Evolutionary conservation across 2,797 vertebrate species (phyloP), one percentile per base, ranked within the genome.

Genomic region (Clarias pachynema): DNA sequence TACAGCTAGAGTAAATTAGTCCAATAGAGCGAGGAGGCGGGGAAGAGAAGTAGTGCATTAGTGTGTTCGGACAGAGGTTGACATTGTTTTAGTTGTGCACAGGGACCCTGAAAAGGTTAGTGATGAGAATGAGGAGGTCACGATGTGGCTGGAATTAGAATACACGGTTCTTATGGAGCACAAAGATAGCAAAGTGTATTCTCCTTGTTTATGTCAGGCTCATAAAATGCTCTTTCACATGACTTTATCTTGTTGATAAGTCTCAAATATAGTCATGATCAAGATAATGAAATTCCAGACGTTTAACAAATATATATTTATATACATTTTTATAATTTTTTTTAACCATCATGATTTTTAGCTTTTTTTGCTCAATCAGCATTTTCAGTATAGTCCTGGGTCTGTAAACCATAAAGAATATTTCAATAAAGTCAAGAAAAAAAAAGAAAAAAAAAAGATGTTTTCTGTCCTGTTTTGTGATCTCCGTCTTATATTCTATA

Each of bases 1-100:
- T 91, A 92, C 89, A 89, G 65, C 57, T 90, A 92, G 89, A 91
- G 91, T 89, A 93, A 94, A 95, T 94, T 90, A 93, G 89, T 82
- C 82, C 78, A 86, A 84, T 73, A 81, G 53, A 84, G 88, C 81
- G 60, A 56, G 81, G 83, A 80, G 74, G 87, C 59, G 68, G 78
- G 24, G 49, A 84, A 79, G 83, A 84, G 60, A 57, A 40, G 24
- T 63, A 79, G 37, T 79, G 60, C 57, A 66, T 22, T 60, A 70
- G 79, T 81, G 81, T 53, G 81, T 81, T 79, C 81, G 59, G 85
- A 53, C 79, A 83, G 72, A 81, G 75, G 85, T 81, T 82, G 83
- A 81, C 81, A 86, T 87, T 86, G 84, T 87, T 89, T 85, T 87
- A 86, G 81, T 87, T 34, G 26, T 44, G 49, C 49, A 56, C 9